Conservation (phyloP, 2,888 invertebrate genomes). For the Sepioteuthis lessoniana region DNA sequence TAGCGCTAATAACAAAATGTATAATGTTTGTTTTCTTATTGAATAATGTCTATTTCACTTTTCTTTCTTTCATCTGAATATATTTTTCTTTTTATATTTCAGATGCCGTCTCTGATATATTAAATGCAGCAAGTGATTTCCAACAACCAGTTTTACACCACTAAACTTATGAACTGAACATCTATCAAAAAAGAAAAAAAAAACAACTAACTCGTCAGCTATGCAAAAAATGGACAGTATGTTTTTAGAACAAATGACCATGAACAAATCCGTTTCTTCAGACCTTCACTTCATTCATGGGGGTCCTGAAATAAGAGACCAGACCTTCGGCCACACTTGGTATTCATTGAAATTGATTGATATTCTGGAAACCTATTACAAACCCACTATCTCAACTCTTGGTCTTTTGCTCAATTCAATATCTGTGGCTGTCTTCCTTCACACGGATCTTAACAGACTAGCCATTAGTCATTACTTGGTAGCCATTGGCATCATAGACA, state of each 20-base stretch:
- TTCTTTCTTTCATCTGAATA: not conserved
- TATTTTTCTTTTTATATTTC: not conserved
- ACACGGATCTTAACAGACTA: constrained; percentile 25
- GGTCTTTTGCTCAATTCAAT: constrained; percentile 44
- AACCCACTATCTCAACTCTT: not conserved
- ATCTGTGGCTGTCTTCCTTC: constrained; percentile 25
- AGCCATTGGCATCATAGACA: constrained; percentile 40
- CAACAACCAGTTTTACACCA: not conserved
- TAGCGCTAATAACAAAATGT: too few species aligned
- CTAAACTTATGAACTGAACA: not conserved
- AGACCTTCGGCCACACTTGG: not conserved
- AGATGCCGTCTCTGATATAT: not conserved
- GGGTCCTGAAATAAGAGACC: not conserved
- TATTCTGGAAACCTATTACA: constrained; percentile 14
- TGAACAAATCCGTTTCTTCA: not conserved
- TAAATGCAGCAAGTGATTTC: not conserved
- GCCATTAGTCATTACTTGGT: constrained; percentile 35
- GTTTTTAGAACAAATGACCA: not conserved
- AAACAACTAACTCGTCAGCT: not conserved
- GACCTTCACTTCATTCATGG: not conserved
- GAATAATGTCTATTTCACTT: too few species aligned
- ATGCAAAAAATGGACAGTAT: constrained; percentile 14
- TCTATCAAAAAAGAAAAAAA: not conserved
- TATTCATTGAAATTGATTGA: constrained; percentile 25
- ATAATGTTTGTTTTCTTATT: too few species aligned